Evolutionary conservation across 2,113 vertebrate species (phyloP).

Genomic region (Stictonetta naevosa): DNA sequence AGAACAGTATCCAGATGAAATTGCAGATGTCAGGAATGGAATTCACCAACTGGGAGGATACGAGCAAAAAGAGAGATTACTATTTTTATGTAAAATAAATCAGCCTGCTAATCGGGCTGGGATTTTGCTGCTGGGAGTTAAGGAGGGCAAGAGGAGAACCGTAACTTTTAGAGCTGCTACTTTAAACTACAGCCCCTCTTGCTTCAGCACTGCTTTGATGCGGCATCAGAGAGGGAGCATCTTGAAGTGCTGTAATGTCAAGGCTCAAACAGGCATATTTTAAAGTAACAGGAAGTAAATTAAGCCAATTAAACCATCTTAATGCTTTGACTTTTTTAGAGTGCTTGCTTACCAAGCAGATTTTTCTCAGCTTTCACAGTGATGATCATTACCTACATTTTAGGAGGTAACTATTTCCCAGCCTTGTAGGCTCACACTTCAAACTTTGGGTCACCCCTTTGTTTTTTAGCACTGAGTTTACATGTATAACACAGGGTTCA

Average conservation of each 20-base stretch:
- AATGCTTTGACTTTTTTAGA: slow-evolving; percentile 37
- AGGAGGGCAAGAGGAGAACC: slow-evolving; percentile 74
- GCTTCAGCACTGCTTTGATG: slow-evolving; percentile 56
- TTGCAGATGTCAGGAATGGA: slow-evolving; percentile 66
- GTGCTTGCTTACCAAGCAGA: slow-evolving; percentile 45
- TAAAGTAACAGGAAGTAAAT: slow-evolving; percentile 71
- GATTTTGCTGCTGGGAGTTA: slow-evolving; percentile 75
- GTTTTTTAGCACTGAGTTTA: background rate
- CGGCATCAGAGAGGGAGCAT: slow-evolving; percentile 59
- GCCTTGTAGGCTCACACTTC: background rate
- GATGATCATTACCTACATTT: slow-evolving; percentile 1
- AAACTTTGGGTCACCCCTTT: background rate
- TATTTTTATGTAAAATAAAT: slow-evolving; percentile 77
- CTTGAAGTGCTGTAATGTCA: slow-evolving; percentile 53
- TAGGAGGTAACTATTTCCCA: background rate
- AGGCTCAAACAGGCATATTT: slow-evolving; percentile 64
- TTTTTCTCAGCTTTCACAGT: slow-evolving; percentile 5
- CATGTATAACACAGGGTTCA: background rate
- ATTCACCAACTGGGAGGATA: slow-evolving; percentile 57
- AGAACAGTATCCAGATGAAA: slow-evolving; percentile 65
- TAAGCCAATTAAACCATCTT: slow-evolving; percentile 70
- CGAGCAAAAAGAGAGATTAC: slow-evolving; percentile 11
- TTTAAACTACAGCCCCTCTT: slow-evolving; percentile 65
- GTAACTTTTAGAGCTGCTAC: slow-evolving; percentile 70
- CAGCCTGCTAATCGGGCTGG: slow-evolving; percentile 71